phyloP scores from a whole-genome alignment of 2,797 vertebrate genomes.

The Chrysocyon brachyurus region DNA sequence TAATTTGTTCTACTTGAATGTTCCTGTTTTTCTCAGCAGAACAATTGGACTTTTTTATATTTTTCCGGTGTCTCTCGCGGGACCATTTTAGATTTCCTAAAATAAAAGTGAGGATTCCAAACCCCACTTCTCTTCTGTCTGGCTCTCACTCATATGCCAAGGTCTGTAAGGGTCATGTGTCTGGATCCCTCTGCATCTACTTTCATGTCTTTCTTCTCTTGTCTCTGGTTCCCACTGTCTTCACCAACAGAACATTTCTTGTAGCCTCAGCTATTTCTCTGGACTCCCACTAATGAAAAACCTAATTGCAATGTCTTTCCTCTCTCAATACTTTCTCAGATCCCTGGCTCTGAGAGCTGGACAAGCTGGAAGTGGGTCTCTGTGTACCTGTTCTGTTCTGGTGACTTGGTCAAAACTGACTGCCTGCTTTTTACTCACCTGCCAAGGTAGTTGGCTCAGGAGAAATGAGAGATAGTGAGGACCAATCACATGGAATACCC shows the following conservation, averaged over 20 bases:
- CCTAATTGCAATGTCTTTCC: not conserved
- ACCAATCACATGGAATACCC: not conserved
- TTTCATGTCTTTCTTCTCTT: not conserved
- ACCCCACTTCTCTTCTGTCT: slow-evolving; percentile 11
- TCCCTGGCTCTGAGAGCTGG: not conserved
- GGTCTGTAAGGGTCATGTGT: not conserved
- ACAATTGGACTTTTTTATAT: slow-evolving; percentile 54
- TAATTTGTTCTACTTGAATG: slow-evolving; percentile 53
- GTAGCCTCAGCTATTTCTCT: not conserved
- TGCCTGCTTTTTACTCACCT: not conserved
- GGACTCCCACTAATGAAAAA: slow-evolving; percentile 17
- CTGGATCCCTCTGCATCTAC: slow-evolving; percentile 14
- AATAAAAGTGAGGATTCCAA: slow-evolving; percentile 75
- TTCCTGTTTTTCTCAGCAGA: slow-evolving; percentile 69
- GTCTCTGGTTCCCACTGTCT: not conserved
- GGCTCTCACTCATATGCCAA: slow-evolving; percentile 3
- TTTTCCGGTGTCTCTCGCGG: slow-evolving; percentile 55
- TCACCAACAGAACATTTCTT: not conserved
- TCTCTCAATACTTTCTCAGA: not conserved
- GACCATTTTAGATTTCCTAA: slow-evolving; percentile 77
- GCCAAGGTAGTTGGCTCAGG: not conserved
- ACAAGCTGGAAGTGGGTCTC: not conserved
- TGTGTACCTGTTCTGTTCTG: not conserved
- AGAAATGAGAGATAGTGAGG: not conserved
- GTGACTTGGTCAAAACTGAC: not conserved